Conservation (phyloP, 2,888 invertebrate genomes). For the Drosophila robusta region DNA sequence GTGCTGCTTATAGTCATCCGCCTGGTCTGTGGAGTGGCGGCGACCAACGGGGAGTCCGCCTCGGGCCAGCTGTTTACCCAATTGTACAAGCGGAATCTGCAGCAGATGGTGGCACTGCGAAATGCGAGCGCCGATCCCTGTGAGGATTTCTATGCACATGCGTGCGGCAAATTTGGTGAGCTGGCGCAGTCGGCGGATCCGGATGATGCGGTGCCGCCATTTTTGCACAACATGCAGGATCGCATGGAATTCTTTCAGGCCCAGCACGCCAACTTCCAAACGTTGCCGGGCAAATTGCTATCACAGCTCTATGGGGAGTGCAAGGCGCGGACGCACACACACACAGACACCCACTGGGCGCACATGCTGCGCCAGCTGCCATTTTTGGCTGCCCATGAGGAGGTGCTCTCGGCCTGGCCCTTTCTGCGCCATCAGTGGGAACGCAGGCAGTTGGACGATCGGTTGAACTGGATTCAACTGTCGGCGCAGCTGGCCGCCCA, state of each 20-base stretch:
- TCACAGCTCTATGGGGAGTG: constrained; percentile 75
- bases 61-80: constrained; percentile 59
- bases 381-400: constrained; percentile 57
- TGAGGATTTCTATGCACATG: constrained; percentile 80
- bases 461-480: constrained; percentile 73
- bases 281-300: constrained; percentile 68
- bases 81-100: constrained; percentile 73
- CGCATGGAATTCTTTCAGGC: constrained; percentile 76
- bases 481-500: constrained; percentile 77
- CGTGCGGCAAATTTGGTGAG: constrained; percentile 72
- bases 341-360: constrained; percentile 49
- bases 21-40: constrained; percentile 9
- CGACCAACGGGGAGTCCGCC: constrained; percentile 23
- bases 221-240: constrained; percentile 80
- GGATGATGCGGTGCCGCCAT: constrained; percentile 70
- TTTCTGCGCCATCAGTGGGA: constrained; percentile 80
- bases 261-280: constrained; percentile 66
- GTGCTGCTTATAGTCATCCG: constrained; percentile 25
- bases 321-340: constrained; percentile 23
- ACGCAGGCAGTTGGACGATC: constrained; percentile 39
- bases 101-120: constrained; percentile 63
- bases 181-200: not conserved
- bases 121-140: constrained; percentile 73
- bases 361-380: constrained; percentile 68
- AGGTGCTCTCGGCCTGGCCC: constrained; percentile 71